Evolutionary conservation across 2,888 invertebrate genomes (phyloP).

Genomic region (Pterostichus niger): DNA sequence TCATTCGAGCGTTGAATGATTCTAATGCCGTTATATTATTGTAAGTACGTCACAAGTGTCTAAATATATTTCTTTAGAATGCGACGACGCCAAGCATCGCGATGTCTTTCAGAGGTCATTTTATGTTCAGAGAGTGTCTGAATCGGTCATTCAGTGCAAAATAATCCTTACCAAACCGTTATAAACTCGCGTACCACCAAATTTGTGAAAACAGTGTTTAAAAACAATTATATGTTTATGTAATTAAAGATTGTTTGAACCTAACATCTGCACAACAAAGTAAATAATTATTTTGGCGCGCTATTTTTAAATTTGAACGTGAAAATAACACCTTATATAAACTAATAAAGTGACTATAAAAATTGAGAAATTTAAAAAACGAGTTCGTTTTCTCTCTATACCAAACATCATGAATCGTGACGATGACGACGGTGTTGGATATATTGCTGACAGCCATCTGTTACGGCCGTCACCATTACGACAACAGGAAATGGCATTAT

Average conservation of each 20-base stretch:
- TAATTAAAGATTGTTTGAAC: constrained; percentile 8
- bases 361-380: constrained; percentile 54
- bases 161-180: background rate
- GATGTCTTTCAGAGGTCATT: constrained; percentile 64
- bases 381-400: constrained; percentile 54
- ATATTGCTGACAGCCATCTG: constrained; percentile 79
- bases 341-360: constrained; percentile 25
- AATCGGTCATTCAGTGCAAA: constrained; percentile 35
- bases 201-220: background rate
- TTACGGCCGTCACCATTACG: constrained; percentile 76
- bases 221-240: background rate
- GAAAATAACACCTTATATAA: constrained; percentile 17
- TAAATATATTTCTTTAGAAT: constrained; percentile 65
- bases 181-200: background rate
- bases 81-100: constrained; percentile 59
- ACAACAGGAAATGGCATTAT: constrained; percentile 74
- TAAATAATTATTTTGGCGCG: constrained; percentile 24
- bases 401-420: constrained; percentile 73
- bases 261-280: background rate
- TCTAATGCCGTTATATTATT: constrained; percentile 13
- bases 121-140: constrained; percentile 31
- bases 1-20: constrained; percentile 27
- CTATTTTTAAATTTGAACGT: constrained; percentile 16
- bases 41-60: constrained; percentile 52
- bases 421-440: constrained; percentile 79